phyloP scores from a whole-genome alignment of 2,888 invertebrate genomes.

The Dicranocentrus wangi region DNA sequence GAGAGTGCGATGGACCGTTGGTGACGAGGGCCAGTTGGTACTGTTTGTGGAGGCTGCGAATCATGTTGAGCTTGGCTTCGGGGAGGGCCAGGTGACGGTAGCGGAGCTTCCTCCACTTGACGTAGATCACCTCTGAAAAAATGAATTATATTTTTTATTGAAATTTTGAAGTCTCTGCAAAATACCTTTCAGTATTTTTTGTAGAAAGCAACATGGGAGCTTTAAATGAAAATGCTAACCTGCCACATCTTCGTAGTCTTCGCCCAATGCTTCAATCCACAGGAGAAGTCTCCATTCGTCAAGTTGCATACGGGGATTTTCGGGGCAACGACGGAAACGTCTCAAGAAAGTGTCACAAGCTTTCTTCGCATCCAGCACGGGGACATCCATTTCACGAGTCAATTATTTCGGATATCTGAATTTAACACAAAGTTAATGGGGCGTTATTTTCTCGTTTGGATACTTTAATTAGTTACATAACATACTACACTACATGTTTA shows the following conservation, averaged over 20 bases:
- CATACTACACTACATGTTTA: too few species aligned
- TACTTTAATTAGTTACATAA: too few species aligned
- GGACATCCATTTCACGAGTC: slow-evolving; percentile 81
- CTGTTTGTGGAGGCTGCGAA: slow-evolving; percentile 81
- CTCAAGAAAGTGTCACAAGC: slow-evolving; percentile 83
- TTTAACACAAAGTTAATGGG: too few species aligned
- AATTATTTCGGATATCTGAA: slow-evolving; percentile 77
- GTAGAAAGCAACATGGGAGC: neutral
- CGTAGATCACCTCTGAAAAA: slow-evolving; percentile 80
- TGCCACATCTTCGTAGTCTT: slow-evolving; percentile 82
- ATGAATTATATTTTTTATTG: too few species aligned
- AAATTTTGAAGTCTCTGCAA: too few species aligned
- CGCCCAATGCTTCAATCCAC: slow-evolving; percentile 86
- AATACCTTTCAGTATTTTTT: too few species aligned
- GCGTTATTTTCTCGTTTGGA: too few species aligned
- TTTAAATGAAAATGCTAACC: slow-evolving; percentile 76
- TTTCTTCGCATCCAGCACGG: slow-evolving; percentile 80
- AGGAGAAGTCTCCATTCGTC: slow-evolving; percentile 86
- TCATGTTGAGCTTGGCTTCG: slow-evolving; percentile 81
- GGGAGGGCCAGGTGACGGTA: slow-evolving; percentile 84
- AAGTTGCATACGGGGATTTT: slow-evolving; percentile 82
- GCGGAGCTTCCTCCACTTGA: slow-evolving; percentile 86
- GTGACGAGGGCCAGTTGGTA: slow-evolving; percentile 85
- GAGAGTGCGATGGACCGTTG: slow-evolving; percentile 89
- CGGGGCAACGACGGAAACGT: slow-evolving; percentile 86